Percentiles rank a stretch among this genome's conserved stretches.
Conservation (phyloP, 2,797 vertebrate species). For the Gambusia yucatana region DNA sequence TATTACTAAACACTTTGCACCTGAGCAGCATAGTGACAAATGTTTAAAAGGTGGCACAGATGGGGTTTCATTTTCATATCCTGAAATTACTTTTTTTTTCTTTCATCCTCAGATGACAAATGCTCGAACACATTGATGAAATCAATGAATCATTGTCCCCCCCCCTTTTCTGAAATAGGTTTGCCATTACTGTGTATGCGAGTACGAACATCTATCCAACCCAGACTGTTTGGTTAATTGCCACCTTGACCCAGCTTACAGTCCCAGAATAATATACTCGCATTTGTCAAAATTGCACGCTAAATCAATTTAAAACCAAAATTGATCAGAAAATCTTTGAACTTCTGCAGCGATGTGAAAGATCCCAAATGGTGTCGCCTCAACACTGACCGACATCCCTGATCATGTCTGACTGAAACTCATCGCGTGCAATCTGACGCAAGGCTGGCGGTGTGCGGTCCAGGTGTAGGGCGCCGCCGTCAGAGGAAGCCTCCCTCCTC, state of each 20-base stretch:
- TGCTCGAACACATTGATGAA: conserved; percentile 48
- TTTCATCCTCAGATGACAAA: conserved; percentile 5
- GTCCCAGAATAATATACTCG: neutral
- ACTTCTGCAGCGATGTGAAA: conserved; percentile 35
- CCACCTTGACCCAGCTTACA: neutral
- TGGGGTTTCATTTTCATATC: conserved; percentile 19
- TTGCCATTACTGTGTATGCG: conserved; percentile 26
- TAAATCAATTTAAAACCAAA: neutral
- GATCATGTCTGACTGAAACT: conserved; percentile 30
- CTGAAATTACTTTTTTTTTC: neutral
- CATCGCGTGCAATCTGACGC: conserved; percentile 40
- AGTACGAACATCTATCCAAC: conserved; percentile 32
- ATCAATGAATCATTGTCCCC: conserved; percentile 51
- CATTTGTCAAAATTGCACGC: neutral
- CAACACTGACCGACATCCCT: conserved; percentile 35
- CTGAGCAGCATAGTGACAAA: conserved; percentile 10
- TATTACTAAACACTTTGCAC: conserved; percentile 22
- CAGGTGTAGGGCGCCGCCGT: conserved; percentile 36
- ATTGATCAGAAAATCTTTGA: neutral
- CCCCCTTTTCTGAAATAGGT: conserved; percentile 29
- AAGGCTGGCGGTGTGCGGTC: conserved; percentile 24
- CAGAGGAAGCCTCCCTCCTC: conserved; percentile 22
- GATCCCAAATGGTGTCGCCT: conserved; percentile 36
- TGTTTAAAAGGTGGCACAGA: conserved; percentile 30
- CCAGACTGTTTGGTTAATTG: neutral